Conservation (phyloP, 2,888 invertebrate genomes). For the Microctonus brassicae region DNA sequence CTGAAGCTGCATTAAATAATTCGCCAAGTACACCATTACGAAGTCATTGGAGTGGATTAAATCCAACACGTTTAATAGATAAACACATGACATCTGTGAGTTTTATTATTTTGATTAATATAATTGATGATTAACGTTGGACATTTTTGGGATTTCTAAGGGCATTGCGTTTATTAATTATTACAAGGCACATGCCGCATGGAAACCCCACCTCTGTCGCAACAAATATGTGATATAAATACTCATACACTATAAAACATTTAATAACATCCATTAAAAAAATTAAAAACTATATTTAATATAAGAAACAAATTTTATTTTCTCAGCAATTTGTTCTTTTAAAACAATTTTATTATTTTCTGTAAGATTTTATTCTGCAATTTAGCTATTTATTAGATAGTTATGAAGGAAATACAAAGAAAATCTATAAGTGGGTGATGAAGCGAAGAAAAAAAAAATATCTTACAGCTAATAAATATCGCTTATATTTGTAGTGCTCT, state of each 20-base stretch:
- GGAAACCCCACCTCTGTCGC: constrained; percentile 84
- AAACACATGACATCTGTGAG: constrained; percentile 52
- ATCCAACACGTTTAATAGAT: constrained; percentile 49
- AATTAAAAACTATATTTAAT: no score
- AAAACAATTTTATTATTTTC: neutral
- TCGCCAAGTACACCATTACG: constrained; percentile 49
- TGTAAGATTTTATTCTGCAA: neutral
- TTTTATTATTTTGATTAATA: neutral
- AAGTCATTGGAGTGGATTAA: constrained; percentile 40
- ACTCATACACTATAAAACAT: no score
- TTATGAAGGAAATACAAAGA: neutral
- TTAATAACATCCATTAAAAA: no score
- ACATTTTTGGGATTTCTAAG: constrained; percentile 88
- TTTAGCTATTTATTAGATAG: neutral
- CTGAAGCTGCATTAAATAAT: constrained; percentile 24
- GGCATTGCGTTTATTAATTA: constrained; percentile 77
- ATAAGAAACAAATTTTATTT: neutral
- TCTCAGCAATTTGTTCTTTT: neutral
- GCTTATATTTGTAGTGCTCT: neutral
- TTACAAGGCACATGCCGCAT: constrained; percentile 82
- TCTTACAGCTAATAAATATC: neutral
- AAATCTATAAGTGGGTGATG: neutral
- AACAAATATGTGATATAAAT: constrained; percentile 66
- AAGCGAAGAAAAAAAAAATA: neutral
- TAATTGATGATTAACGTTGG: constrained; percentile 64